A percentile compares a stretch with the other conserved stretches of the same genome.
These are phyloP conservation scores for Micromys minutus DNA, from an alignment of 2,113 vertebrate species.

Conservation along the genomic window DNA sequence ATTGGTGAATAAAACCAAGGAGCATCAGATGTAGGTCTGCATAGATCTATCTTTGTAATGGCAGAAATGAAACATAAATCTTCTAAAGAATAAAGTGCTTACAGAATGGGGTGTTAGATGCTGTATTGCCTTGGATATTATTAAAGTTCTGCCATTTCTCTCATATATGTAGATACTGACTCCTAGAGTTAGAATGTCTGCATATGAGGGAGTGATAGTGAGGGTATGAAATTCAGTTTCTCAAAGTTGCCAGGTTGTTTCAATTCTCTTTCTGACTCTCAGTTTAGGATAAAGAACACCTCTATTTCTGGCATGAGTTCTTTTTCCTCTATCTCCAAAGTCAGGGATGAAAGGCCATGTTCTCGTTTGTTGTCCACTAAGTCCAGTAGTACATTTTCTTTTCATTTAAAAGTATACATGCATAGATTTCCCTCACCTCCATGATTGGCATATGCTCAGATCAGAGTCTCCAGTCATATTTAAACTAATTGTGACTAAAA, in stretches of 20 bases:
- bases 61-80: not conserved
- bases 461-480: not conserved
- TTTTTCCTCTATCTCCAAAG: not conserved
- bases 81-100: not conserved
- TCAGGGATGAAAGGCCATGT: not conserved
- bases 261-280: not conserved
- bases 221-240: not conserved
- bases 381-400: not conserved
- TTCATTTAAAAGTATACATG: not conserved
- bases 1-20: not conserved
- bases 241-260: not conserved
- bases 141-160: not conserved
- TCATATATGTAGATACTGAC: too few species aligned
- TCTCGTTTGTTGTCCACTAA: not conserved
- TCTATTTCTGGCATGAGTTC: too few species aligned
- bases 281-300: not conserved
- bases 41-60: not conserved
- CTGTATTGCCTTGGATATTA: not conserved
- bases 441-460: not conserved
- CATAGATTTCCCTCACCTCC: not conserved
- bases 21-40: not conserved
- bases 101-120: not conserved
- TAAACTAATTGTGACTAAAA: not conserved
- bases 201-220: not conserved
- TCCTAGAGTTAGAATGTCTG: too few species aligned